Evolutionary conservation across 2,113 vertebrate genomes (phyloP).

Genomic region (Collichthys lucidus): DNA sequence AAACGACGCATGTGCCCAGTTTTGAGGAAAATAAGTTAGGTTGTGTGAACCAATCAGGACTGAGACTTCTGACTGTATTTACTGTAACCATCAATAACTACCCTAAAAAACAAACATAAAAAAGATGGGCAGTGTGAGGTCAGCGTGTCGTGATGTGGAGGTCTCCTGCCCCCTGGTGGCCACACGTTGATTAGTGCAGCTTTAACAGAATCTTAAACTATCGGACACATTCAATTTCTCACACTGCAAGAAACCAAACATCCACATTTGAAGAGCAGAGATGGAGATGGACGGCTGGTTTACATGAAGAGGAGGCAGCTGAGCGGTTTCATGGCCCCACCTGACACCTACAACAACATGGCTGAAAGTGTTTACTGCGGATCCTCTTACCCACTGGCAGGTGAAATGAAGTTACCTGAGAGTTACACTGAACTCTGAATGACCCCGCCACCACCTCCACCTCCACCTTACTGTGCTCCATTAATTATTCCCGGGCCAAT

Average conservation of each 20-base stretch:
- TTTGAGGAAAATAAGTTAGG: too few species aligned
- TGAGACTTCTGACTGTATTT: too few species aligned
- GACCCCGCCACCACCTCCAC: slow-evolving; percentile 73
- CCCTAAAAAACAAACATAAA: too few species aligned
- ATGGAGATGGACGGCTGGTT: neutral
- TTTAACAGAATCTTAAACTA: neutral
- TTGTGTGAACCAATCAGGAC: too few species aligned
- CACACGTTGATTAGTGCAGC: neutral
- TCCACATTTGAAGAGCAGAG: neutral
- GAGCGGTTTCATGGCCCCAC: slow-evolving; percentile 60
- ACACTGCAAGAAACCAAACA: neutral
- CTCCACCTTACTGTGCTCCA: slow-evolving; percentile 82
- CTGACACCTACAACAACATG: slow-evolving; percentile 86
- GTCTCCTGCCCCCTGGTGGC: slow-evolving; percentile 9
- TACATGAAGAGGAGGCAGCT: neutral
- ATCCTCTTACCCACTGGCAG: slow-evolving; percentile 87
- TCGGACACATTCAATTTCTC: neutral
- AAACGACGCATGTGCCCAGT: too few species aligned
- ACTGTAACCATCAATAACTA: too few species aligned
- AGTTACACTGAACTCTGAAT: slow-evolving; percentile 92
- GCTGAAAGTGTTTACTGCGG: slow-evolving; percentile 88
- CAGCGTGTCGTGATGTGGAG: neutral
- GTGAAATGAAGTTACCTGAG: slow-evolving; percentile 93
- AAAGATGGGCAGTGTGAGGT: too few species aligned
- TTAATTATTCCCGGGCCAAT: slow-evolving; percentile 86